Conservation (phyloP, 2,888 invertebrate species). For the Atherix ibis region DNA sequence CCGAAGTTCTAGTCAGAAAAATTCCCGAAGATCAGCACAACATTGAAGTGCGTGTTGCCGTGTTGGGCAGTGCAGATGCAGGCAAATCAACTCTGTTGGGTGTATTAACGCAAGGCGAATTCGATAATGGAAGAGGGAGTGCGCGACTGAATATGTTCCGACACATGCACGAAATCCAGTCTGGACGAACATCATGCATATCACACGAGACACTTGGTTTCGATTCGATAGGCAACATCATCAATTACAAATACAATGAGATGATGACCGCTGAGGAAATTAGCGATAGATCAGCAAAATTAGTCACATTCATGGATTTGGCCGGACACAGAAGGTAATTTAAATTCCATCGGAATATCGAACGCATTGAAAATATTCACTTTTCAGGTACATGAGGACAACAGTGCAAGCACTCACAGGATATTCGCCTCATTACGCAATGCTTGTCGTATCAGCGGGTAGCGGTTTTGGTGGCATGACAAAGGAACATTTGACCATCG, state of each 20-base stretch:
- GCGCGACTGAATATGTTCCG: slow-evolving; percentile 91
- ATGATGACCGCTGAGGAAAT: slow-evolving; percentile 87
- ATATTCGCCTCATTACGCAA: slow-evolving; percentile 81
- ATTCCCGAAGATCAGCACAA: slow-evolving; percentile 76
- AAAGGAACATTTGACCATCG: slow-evolving; percentile 79
- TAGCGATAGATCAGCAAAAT: slow-evolving; percentile 78
- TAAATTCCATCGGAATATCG: neutral
- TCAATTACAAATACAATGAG: slow-evolving; percentile 78
- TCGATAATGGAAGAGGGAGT: slow-evolving; percentile 90
- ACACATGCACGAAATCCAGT: slow-evolving; percentile 87
- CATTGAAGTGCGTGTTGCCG: slow-evolving; percentile 80
- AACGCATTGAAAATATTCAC: neutral
- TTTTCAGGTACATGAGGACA: slow-evolving; percentile 66
- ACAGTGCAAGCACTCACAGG: slow-evolving; percentile 89
- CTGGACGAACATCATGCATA: slow-evolving; percentile 86
- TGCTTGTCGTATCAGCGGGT: slow-evolving; percentile 70
- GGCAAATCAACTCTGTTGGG: slow-evolving; percentile 96
- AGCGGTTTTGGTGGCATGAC: slow-evolving; percentile 70
- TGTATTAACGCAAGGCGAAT: slow-evolving; percentile 86
- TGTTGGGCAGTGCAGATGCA: slow-evolving; percentile 88
- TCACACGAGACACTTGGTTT: slow-evolving; percentile 96
- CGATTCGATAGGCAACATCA: slow-evolving; percentile 68
- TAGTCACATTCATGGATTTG: slow-evolving; percentile 88
- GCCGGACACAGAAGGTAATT: slow-evolving; percentile 62
- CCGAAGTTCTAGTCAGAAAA: slow-evolving; percentile 81